These are phyloP conservation scores for Leucophenga varia DNA, from an alignment of 1,140 invertebrate genomes.

Conservation along the genomic window DNA sequence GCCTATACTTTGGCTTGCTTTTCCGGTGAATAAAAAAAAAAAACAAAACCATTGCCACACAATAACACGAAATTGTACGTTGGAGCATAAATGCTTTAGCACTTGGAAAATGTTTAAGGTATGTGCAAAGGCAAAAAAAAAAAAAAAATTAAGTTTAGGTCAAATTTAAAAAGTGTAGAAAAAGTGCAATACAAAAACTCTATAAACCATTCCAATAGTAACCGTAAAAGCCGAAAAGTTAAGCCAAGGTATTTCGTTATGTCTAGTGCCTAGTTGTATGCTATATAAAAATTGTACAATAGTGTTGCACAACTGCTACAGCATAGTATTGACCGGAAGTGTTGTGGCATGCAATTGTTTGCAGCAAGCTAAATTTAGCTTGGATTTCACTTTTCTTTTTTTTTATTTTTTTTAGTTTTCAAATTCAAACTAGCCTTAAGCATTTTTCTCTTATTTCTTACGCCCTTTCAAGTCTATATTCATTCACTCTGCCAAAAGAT, in stretches of 20 bases:
- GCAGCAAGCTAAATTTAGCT: too few species aligned
- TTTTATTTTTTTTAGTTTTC: conserved; percentile 11
- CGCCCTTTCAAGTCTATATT: conserved; percentile 3
- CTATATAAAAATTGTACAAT: too few species aligned
- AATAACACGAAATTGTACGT: conserved; percentile 52
- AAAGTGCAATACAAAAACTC: too few species aligned
- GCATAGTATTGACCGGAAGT: too few species aligned
- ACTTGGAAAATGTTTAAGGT: conserved; percentile 33
- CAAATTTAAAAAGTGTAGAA: too few species aligned
- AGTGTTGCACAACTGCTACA: conserved; percentile 7
- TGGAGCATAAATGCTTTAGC: conserved; percentile 44
- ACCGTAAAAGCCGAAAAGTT: conserved; percentile 1
- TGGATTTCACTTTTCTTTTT: conserved; percentile 2
- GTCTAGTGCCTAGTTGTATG: too few species aligned
- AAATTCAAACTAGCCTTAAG: conserved; percentile 26
- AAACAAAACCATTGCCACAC: too few species aligned
- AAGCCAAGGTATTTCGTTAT: conserved; percentile 25
- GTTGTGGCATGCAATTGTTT: too few species aligned
- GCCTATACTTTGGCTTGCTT: too few species aligned
- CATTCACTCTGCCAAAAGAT: conserved; percentile 3
- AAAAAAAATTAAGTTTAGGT: neutral
- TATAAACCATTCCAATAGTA: conserved; percentile 7
- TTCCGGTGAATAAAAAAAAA: too few species aligned
- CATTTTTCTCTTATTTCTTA: conserved; percentile 16
- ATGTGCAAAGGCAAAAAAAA: neutral